Evolutionary conservation across 2,113 vertebrate species (phyloP), one percentile per base, ranked within the genome.

Genomic region (Laterallus jamaicensis): DNA sequence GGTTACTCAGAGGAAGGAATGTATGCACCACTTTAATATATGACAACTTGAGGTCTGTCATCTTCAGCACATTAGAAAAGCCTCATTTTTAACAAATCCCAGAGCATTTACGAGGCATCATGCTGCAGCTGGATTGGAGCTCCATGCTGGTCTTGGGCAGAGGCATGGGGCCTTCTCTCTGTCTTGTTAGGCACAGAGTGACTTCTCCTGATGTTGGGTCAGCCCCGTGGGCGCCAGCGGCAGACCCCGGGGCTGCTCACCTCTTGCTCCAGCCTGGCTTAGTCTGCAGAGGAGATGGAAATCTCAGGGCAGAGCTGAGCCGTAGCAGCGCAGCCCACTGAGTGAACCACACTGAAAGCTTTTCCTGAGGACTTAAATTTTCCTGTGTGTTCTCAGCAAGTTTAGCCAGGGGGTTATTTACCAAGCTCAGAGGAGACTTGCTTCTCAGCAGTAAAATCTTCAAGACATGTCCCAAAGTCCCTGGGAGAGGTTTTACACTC

Each of bases 41-140:
- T 35, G 93, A 91, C 93, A 91, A 95, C 93, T 96, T 94, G 88
- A 96, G 95, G 94, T 89, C 95, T 96, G 95, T 96, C 92, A 94
- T 95, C 88, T 94, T 96, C 79, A 88, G 90, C 13, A 3, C 66
- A 54, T 88, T 96, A 89, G 74, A 79, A 93, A 91, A 96, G 77
- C 74, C 37, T 93, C 31, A 2, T 89, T 97, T 93, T 91, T 96
- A 97, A 97, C 92, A 92, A 73, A 89, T 93, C 86, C 96, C 96
- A 94, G 92, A 76, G 77, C 3, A 0, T 85, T 92, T 47, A 20
- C 19, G 22, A 59, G 92, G 77, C 94, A 73, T 14, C 6, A 2
- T 5, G 59, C 79, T 82, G 83, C 95, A 87, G 89, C 94, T 97
- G 95, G 47, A 31, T 60, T 16, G 86, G 60, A 83, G 42, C 83